Base-by-base conservation (phyloP, 2,888 invertebrate genomes). In the Drosophila cognata region DNA sequence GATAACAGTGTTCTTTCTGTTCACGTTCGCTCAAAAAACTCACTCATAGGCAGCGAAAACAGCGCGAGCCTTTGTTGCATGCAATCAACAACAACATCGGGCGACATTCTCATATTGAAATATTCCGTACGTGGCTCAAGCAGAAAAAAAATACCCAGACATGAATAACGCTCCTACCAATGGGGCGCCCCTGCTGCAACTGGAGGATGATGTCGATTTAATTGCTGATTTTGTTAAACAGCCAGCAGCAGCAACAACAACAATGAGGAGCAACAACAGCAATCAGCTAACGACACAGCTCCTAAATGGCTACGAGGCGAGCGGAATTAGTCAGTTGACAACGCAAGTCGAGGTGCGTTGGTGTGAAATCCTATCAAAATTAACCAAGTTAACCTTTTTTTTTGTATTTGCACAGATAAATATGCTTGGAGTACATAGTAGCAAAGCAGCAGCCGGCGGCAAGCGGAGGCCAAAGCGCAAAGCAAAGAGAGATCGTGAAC, bases 121-220 rank as follows among this genome's bases (percentile, higher is more conserved):
- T 25, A 57, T 53, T 67, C 68, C 71, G 71, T 53, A 67, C 46
- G 68, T 57, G 58, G 63, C 63, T 7, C 21, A 25, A 46, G 13
- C 46, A 21, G 6, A 46, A 59, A 58, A 31, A 29, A 43, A 57
- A 57, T 53, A 60, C 52, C 48, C 28, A 57, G 31, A 46, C 51
- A 84, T 81, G 84, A 79, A 74, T 35, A 73, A 70, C 68, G 50
- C 61, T 29, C 73, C 67, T 56, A 13, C 74, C 4, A 72, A 69
- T 29, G 71, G 60, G 21, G 94, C 95, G 92, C 94, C 95, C 90
- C 94, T 95, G 93, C 94, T 95, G 92, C 95, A 95, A 93, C 94
- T 95, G 94, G 95, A 95, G 93, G 95, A 95, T 82, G 85, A 85
- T 46, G 89, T 91, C 74, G 92, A 92, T 82, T 84, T 92, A 57